Percentiles rank a stretch among this genome's conserved stretches.
phyloP scores from a whole-genome alignment of 2,888 invertebrate species.

The Apamea anceps region DNA sequence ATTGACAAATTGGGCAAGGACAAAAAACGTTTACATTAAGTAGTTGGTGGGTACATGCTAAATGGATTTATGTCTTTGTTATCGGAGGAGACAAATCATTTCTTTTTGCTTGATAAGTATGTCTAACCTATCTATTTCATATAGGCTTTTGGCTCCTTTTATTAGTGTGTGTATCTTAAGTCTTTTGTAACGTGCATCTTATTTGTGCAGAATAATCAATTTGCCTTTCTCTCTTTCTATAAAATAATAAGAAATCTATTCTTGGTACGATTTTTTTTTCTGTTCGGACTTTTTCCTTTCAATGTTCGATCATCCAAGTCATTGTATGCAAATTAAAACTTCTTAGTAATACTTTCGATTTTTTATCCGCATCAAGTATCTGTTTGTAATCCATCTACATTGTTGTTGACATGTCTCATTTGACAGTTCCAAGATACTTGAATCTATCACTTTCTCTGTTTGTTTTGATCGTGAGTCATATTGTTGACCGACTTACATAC shows the following conservation, averaged over 20 bases:
- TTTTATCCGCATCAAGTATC: slow-evolving; percentile 5
- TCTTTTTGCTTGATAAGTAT: not conserved
- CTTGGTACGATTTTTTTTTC: not conserved
- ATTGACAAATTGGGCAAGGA: slow-evolving; percentile 18
- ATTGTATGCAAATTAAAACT: slow-evolving; percentile 30
- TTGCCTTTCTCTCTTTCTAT: not conserved
- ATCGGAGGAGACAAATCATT: not conserved
- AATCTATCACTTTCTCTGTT: slow-evolving; percentile 48
- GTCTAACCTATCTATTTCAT: not conserved
- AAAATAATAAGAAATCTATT: not conserved
- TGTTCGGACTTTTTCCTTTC: slow-evolving; percentile 12
- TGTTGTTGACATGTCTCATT: slow-evolving; percentile 17
- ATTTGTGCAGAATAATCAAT: not conserved
- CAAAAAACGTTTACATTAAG: slow-evolving; percentile 10
- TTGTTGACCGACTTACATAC: slow-evolving; percentile 36
- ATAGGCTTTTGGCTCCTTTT: not conserved
- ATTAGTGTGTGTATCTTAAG: not conserved
- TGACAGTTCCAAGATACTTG: slow-evolving; percentile 41
- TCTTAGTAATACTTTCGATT: slow-evolving; percentile 61
- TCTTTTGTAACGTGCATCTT: not conserved
- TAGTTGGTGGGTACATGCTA: not conserved
- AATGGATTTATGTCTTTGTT: slow-evolving; percentile 25
- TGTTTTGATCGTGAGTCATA: slow-evolving; percentile 50
- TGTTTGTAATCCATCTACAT: slow-evolving; percentile 15
- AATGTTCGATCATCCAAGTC: not conserved